Evolutionary conservation across 2,888 invertebrate genomes (phyloP).

Genomic region (Drosophila colorata): DNA sequence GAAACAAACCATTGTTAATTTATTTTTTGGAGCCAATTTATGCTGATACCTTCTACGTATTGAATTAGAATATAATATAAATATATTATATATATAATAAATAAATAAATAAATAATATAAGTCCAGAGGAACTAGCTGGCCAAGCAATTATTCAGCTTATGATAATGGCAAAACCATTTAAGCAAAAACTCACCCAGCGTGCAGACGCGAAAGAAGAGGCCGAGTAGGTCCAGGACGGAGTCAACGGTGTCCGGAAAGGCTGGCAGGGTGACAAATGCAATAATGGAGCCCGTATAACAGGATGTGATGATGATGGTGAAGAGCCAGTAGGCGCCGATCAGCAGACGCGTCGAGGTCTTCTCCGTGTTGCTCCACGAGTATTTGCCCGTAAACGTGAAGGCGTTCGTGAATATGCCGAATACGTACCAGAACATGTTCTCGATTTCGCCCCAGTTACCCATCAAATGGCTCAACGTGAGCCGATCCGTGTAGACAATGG

Average conservation of each 20-base stretch:
- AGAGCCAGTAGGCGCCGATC: slow-evolving; percentile 93
- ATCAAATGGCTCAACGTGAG: slow-evolving; percentile 89
- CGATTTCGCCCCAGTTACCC: slow-evolving; percentile 90
- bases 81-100: no score
- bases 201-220: slow-evolving; percentile 90
- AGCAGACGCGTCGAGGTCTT: slow-evolving; percentile 90
- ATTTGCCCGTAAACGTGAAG: slow-evolving; percentile 89
- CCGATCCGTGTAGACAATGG: slow-evolving; percentile 90
- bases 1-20: no score
- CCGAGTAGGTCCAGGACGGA: slow-evolving; percentile 88
- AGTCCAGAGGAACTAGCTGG: no score
- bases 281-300: slow-evolving; percentile 94
- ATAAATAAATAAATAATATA: no score
- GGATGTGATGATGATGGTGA: slow-evolving; percentile 93
- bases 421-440: slow-evolving; percentile 95
- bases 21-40: no score
- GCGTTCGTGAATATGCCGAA: slow-evolving; percentile 94
- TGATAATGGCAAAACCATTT: no score
- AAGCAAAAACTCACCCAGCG: slow-evolving; percentile 87
- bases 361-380: slow-evolving; percentile 90
- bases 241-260: slow-evolving; percentile 91
- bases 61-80: no score
- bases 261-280: slow-evolving; percentile 92
- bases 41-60: no score
- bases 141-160: no score